These are phyloP conservation scores for Cephalopachus bancanus DNA, from an alignment of 2,797 vertebrate genomes.

Conservation along the genomic window DNA sequence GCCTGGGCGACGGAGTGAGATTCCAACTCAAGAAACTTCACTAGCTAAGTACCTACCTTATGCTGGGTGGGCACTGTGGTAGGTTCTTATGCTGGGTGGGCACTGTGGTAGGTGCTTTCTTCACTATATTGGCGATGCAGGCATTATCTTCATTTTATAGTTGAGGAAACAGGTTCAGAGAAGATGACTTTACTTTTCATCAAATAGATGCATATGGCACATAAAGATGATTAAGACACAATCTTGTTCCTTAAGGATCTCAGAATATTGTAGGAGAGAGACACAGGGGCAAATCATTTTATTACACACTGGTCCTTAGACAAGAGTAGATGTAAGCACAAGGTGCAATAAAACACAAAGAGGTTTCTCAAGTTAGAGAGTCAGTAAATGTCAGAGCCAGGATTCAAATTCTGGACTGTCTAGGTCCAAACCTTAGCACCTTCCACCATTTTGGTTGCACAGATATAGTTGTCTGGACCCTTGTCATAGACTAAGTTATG, in stretches of 20 bases:
- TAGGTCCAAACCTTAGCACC: background rate
- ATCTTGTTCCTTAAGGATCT: conserved; percentile 26
- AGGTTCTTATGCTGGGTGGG: background rate
- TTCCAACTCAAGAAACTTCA: background rate
- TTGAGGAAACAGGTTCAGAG: conserved; percentile 39
- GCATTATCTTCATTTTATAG: conserved; percentile 5
- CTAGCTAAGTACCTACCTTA: background rate
- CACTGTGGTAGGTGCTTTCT: background rate
- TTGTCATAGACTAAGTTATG: conserved; percentile 9
- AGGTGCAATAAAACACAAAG: conserved; percentile 42
- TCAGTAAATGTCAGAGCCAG: background rate
- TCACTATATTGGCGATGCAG: conserved; percentile 17
- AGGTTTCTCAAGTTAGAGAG: background rate
- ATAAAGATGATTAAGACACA: conserved; percentile 48
- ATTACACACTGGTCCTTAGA: conserved; percentile 21
- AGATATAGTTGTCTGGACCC: background rate
- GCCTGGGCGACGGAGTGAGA: too few species aligned
- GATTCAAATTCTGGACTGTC: background rate
- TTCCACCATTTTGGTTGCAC: background rate
- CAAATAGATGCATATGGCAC: conserved; percentile 40
- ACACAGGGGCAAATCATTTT: background rate
- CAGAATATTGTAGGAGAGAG: conserved; percentile 27
- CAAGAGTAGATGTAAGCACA: background rate
- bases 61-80: background rate
- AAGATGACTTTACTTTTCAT: conserved; percentile 29